phyloP scores from a whole-genome alignment of 2,888 invertebrate species.

The Dimorphilus gyrociliatus region DNA sequence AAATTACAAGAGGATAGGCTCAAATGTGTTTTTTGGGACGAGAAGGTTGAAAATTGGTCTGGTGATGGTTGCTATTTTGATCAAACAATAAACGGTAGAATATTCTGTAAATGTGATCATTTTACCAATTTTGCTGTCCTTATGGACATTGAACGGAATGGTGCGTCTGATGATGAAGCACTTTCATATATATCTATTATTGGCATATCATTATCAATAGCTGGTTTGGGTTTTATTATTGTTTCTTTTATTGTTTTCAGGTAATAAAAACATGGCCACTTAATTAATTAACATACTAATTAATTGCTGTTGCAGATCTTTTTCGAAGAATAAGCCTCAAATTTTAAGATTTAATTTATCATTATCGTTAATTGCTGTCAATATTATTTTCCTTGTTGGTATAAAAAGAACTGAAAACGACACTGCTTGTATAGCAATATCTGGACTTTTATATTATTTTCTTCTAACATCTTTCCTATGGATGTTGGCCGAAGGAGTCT shows the following conservation, averaged over 20 bases:
- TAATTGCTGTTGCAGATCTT: too few species aligned
- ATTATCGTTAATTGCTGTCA: constrained; percentile 46
- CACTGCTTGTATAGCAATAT: constrained; percentile 45
- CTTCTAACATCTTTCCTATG: constrained; percentile 52
- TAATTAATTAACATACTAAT: not conserved
- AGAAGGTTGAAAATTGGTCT: constrained; percentile 21
- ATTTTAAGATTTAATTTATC: constrained; percentile 51
- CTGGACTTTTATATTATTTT: constrained; percentile 50
- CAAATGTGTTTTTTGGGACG: too few species aligned
- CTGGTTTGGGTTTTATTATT: constrained; percentile 39
- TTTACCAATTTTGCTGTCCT: constrained; percentile 32
- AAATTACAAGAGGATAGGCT: too few species aligned
- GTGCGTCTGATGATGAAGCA: too few species aligned
- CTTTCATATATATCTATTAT: constrained; percentile 32
- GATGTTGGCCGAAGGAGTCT: constrained; percentile 53
- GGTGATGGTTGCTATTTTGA: constrained; percentile 16
- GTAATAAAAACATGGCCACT: constrained; percentile 31
- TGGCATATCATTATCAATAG: constrained; percentile 35
- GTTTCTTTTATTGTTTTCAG: constrained; percentile 41
- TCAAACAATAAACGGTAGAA: constrained; percentile 8
- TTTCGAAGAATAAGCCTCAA: constrained; percentile 48
- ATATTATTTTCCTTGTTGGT: constrained; percentile 39
- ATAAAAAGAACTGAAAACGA: constrained; percentile 30
- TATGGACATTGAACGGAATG: too few species aligned
- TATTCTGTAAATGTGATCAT: constrained; percentile 26